phyloP scores from a whole-genome alignment of 2,113 vertebrate species.

The Cyprinus carpio region DNA sequence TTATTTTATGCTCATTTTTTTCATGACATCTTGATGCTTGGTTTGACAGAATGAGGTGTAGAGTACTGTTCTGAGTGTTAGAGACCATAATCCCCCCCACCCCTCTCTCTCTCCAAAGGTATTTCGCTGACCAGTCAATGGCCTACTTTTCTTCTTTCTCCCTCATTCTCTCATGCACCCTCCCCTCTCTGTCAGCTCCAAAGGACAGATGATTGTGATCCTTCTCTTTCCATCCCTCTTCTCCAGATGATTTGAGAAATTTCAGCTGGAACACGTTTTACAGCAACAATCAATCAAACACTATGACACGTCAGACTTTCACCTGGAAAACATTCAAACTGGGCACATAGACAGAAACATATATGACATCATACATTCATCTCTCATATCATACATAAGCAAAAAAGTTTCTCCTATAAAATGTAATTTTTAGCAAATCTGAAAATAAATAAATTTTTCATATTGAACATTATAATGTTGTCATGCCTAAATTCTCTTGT shows the following conservation, averaged over 20 bases:
- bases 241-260: slow-evolving; percentile 52
- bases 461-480: not conserved
- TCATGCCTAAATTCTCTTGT: too few species aligned
- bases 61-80: slow-evolving; percentile 53
- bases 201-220: slow-evolving; percentile 41
- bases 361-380: slow-evolving; percentile 29
- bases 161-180: not conserved
- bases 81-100: slow-evolving; percentile 21
- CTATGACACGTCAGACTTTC: slow-evolving; percentile 29
- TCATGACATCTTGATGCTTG: slow-evolving; percentile 48
- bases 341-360: slow-evolving; percentile 32
- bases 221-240: slow-evolving; percentile 36
- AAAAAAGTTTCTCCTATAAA: not conserved
- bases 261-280: slow-evolving; percentile 39
- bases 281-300: slow-evolving; percentile 46
- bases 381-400: not conserved
- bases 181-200: slow-evolving; percentile 8
- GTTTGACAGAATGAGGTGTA: slow-evolving; percentile 34
- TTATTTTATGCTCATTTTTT: slow-evolving; percentile 43
- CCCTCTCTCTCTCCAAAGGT: slow-evolving; percentile 25
- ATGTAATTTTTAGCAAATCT: not conserved
- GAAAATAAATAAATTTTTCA: not conserved
- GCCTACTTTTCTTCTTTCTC: slow-evolving; percentile 39
- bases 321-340: slow-evolving; percentile 38
- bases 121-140: slow-evolving; percentile 24